Percentiles rank a stretch among this genome's conserved stretches.
phyloP scores from a whole-genome alignment of 2,797 vertebrate genomes.

The Sus cebifrons region DNA sequence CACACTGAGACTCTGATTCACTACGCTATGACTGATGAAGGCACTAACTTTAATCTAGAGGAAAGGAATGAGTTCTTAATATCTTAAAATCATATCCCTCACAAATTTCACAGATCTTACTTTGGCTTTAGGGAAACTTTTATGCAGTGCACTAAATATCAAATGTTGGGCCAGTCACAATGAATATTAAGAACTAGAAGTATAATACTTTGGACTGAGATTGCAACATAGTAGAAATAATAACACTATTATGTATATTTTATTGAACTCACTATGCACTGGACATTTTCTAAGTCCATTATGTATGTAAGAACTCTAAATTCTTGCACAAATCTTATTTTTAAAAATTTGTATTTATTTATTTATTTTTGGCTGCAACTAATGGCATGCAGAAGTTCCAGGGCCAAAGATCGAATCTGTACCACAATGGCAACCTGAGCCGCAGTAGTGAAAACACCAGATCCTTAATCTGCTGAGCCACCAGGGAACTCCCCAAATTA shows the following conservation, averaged over 20 bases:
- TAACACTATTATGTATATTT: not conserved
- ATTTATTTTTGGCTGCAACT: too few species aligned
- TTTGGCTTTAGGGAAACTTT: not conserved
- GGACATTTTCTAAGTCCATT: not conserved
- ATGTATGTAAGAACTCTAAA: not conserved
- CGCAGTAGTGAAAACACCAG: too few species aligned
- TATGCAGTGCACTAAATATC: not conserved
- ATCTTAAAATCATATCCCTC: not conserved
- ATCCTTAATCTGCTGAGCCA: too few species aligned
- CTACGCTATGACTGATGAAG: not conserved
- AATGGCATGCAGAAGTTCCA: too few species aligned
- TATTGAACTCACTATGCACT: not conserved
- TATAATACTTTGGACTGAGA: not conserved
- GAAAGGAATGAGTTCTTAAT: not conserved
- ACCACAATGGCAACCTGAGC: too few species aligned
- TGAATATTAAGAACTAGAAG: not conserved
- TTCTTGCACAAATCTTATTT: not conserved
- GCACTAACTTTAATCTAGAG: not conserved
- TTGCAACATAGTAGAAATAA: not conserved
- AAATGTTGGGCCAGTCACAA: not conserved
- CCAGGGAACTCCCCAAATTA: too few species aligned
- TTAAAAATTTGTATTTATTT: not conserved
- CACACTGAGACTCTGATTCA: not conserved
- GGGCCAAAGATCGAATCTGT: too few species aligned
- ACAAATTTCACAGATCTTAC: not conserved